phyloP scores from a whole-genome alignment of 2,113 vertebrate genomes.

The Carassius gibelio region DNA sequence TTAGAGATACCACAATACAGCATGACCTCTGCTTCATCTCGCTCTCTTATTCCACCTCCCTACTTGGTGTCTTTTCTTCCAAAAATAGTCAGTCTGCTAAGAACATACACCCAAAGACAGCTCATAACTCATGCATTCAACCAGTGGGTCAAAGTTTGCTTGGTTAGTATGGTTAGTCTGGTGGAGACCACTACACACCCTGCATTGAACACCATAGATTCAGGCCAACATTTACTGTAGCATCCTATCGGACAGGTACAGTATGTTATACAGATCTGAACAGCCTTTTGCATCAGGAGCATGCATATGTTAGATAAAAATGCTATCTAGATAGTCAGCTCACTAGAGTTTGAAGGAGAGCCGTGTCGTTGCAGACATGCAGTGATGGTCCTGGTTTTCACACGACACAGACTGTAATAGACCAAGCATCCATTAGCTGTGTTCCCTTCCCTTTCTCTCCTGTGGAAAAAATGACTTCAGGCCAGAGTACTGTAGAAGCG shows the following conservation, averaged over 20 bases:
- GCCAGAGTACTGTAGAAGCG: neutral
- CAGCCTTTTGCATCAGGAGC: neutral
- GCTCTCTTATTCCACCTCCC: neutral
- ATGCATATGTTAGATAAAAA: neutral
- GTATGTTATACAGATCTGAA: neutral
- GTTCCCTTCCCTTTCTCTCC: constrained; percentile 4
- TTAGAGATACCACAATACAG: constrained; percentile 33
- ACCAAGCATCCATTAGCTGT: neutral
- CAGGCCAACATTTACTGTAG: neutral
- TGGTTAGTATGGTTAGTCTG: neutral
- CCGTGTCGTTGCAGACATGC: neutral
- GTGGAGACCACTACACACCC: too few species aligned
- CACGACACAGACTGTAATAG: neutral
- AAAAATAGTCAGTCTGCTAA: neutral
- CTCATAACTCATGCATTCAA: constrained; percentile 8
- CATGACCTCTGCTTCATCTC: constrained; percentile 8
- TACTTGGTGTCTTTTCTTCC: neutral
- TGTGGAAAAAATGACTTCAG: constrained; percentile 15
- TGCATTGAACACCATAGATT: neutral
- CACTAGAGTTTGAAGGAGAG: neutral
- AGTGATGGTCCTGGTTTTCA: neutral
- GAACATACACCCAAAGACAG: neutral
- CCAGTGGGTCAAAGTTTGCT: neutral
- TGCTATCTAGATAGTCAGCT: neutral
- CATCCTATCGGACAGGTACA: neutral